Percentiles rank a stretch among this genome's conserved stretches.
Evolutionary conservation across 37 sponge, comb jelly and placozoan genomes (phyloP).

Genomic region (Eunapius fragilis): DNA sequence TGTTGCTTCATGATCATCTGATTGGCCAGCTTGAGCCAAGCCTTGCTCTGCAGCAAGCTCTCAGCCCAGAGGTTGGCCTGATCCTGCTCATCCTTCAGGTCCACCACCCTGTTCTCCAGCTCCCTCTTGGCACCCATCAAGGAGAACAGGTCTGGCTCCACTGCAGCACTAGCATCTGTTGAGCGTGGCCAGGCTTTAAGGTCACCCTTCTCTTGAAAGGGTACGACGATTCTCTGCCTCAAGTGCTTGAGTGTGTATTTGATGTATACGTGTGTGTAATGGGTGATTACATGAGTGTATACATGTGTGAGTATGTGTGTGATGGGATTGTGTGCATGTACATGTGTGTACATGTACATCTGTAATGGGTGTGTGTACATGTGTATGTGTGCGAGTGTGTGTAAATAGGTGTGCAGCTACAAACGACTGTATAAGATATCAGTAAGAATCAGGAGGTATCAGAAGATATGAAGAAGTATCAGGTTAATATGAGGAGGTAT

Average conservation of each 20-base stretch:
- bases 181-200: slow-evolving; percentile 51
- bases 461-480: too few relatives aligned
- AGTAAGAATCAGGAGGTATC: too few relatives aligned
- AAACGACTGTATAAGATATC: too few relatives aligned
- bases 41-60: slow-evolving; percentile 64
- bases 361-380: background rate
- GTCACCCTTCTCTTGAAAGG: slow-evolving; percentile 72
- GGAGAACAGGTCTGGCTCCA: slow-evolving; percentile 67
- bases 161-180: slow-evolving; percentile 21
- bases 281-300: background rate
- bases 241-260: slow-evolving; percentile 28
- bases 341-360: background rate
- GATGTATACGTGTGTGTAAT: background rate
- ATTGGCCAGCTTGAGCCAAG: slow-evolving; percentile 74
- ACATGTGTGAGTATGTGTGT: background rate
- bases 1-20: slow-evolving; percentile 67
- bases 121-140: slow-evolving; percentile 88
- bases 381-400: too few relatives aligned
- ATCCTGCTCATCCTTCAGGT: slow-evolving; percentile 95
- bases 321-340: too few relatives aligned
- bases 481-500: too few relatives aligned
- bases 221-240: slow-evolving; percentile 50
- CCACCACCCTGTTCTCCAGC: slow-evolving; percentile 85
- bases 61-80: slow-evolving; percentile 68
- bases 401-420: too few relatives aligned